phyloP scores from a whole-genome alignment of 2,113 vertebrate genomes.

The Tragelaphus scriptus region DNA sequence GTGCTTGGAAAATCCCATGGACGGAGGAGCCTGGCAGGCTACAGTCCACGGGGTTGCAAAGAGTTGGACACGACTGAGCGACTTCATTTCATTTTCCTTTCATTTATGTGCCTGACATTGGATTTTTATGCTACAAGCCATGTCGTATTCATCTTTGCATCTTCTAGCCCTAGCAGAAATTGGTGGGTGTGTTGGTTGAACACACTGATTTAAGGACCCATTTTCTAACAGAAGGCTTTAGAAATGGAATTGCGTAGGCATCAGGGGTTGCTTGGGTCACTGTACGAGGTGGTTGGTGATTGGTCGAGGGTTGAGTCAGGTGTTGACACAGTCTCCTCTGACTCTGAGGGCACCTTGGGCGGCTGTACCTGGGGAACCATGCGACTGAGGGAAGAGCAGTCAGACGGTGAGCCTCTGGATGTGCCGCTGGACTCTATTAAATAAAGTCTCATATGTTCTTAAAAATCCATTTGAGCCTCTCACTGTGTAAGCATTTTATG shows the following conservation, averaged over 20 bases:
- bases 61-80: no score
- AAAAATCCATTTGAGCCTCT: background rate
- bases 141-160: background rate
- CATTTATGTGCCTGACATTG: background rate
- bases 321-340: background rate
- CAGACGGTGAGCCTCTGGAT: background rate
- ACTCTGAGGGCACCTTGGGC: background rate
- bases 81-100: no score
- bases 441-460: background rate
- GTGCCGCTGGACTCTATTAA: background rate
- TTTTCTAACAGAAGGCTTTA: background rate
- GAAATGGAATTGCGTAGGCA: background rate
- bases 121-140: background rate
- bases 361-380: background rate
- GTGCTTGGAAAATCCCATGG: no score
- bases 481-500: background rate
- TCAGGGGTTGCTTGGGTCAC: background rate
- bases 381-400: background rate
- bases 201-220: background rate
- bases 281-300: accelerated
- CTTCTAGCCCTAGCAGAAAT: background rate
- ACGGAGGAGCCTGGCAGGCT: no score
- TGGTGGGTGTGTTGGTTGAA: background rate
- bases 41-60: no score
- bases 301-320: background rate